These are phyloP conservation scores for Apis cerana DNA, from an alignment of 1,140 invertebrate species.

Conservation along the genomic window DNA sequence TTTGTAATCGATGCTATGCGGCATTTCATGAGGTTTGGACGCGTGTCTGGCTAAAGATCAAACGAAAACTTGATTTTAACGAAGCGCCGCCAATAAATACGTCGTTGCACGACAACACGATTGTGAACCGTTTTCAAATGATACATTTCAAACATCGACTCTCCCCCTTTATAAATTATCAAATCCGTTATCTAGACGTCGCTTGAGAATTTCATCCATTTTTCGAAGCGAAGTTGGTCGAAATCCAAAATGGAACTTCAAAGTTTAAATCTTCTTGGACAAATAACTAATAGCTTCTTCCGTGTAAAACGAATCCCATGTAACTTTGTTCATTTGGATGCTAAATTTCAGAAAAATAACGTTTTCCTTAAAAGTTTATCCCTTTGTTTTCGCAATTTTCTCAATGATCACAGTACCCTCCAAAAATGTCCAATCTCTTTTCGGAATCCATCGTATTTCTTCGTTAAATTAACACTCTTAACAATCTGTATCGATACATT, in stretches of 20 bases:
- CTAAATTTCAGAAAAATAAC: too few species aligned
- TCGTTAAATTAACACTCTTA: too few species aligned
- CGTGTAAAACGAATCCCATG: too few species aligned
- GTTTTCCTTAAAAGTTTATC: too few species aligned
- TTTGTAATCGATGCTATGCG: slow-evolving; percentile 13
- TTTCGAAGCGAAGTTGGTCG: neutral
- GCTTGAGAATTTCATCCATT: neutral
- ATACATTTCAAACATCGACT: slow-evolving; percentile 19
- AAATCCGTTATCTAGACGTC: neutral
- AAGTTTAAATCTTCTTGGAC: neutral
- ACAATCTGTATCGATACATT: too few species aligned
- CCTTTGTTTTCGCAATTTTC: too few species aligned
- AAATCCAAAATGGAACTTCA: neutral
- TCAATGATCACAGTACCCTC: too few species aligned
- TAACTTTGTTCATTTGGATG: neutral
- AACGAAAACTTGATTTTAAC: slow-evolving; percentile 26
- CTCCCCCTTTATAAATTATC: neutral
- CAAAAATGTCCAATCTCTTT: too few species aligned
- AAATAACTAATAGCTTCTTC: too few species aligned
- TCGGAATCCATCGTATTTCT: too few species aligned
- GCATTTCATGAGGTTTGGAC: neutral
- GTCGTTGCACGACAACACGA: slow-evolving; percentile 3
- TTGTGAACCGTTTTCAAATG: slow-evolving; percentile 4
- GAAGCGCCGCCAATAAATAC: slow-evolving; percentile 14
- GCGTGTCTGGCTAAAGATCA: slow-evolving; percentile 21